These are phyloP conservation scores for Oryzias woworae DNA, from an alignment of 2,113 vertebrate genomes.

Conservation along the genomic window DNA sequence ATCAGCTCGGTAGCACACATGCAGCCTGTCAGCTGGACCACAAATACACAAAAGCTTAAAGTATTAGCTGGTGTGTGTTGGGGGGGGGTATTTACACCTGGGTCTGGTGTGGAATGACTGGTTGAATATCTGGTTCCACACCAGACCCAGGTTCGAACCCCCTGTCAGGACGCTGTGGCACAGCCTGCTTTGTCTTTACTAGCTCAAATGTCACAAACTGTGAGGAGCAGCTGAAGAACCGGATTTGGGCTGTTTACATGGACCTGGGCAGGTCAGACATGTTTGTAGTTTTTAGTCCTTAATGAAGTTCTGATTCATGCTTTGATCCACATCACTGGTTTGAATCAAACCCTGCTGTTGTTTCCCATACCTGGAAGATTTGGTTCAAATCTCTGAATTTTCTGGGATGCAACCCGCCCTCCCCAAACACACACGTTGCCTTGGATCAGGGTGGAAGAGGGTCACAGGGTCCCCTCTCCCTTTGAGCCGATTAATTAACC, in stretches of 20 bases:
- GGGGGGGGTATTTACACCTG: slow-evolving; percentile 19
- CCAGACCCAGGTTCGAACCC: not conserved
- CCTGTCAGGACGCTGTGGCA: slow-evolving; percentile 12
- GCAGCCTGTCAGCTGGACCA: not conserved
- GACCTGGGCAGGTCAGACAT: too few species aligned
- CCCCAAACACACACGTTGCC: too few species aligned
- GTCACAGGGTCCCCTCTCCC: slow-evolving; percentile 47
- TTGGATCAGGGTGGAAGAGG: slow-evolving; percentile 32
- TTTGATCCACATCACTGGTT: too few species aligned
- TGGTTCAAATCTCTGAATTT: slow-evolving; percentile 32
- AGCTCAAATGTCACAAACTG: too few species aligned
- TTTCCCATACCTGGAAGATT: slow-evolving; percentile 9
- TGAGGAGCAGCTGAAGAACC: too few species aligned
- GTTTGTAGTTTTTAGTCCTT: too few species aligned
- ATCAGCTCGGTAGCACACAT: too few species aligned
- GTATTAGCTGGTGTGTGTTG: slow-evolving; percentile 35
- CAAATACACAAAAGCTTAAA: slow-evolving; percentile 51
- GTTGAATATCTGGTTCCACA: not conserved
- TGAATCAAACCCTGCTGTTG: too few species aligned
- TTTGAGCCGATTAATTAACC: slow-evolving; percentile 71
- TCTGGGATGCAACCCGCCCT: too few species aligned
- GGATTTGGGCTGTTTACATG: too few species aligned
- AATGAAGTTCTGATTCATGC: too few species aligned
- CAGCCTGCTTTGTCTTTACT: slow-evolving; percentile 36
- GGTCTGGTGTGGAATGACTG: not conserved